A percentile compares a stretch with the other conserved stretches of the same genome.
Evolutionary conservation across 2,797 vertebrate species (phyloP).

Genomic region (Eulemur mongoz): DNA sequence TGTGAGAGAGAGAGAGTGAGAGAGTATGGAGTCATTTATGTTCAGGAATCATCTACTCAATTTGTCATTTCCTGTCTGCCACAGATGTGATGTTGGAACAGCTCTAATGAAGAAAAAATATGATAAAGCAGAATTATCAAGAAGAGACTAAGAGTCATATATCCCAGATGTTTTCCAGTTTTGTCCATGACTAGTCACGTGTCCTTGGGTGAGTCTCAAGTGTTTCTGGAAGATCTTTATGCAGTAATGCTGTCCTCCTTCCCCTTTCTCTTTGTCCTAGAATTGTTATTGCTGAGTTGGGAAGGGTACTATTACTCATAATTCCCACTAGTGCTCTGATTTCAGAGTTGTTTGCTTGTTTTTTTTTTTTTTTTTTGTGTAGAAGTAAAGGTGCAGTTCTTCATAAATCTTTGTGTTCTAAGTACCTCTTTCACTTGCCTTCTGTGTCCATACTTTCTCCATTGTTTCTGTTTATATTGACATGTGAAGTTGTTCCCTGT

Average conservation of each 20-base stretch:
- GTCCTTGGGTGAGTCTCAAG: background rate
- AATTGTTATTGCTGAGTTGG: background rate
- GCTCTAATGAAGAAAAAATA: background rate
- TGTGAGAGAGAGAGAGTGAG: no score
- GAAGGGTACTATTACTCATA: background rate
- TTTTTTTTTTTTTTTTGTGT: no score
- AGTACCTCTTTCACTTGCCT: background rate
- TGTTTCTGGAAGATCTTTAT: background rate
- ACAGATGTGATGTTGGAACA: background rate
- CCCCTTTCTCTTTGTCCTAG: background rate
- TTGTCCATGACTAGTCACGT: background rate
- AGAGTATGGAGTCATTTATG: background rate
- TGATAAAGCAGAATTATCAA: background rate
- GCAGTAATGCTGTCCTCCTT: no score
- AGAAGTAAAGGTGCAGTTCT: background rate
- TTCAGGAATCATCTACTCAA: background rate
- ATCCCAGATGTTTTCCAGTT: background rate
- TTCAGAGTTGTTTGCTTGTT: background rate
- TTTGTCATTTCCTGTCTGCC: background rate
- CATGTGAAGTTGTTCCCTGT: background rate
- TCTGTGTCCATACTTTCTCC: background rate
- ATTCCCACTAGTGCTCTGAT: background rate
- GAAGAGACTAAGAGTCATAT: background rate
- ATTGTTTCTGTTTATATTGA: background rate
- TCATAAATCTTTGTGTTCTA: background rate